A percentile compares a stretch with the other conserved stretches of the same genome.
Evolutionary conservation across 2,113 vertebrate species (phyloP).

Genomic region (Zapornia atra): DNA sequence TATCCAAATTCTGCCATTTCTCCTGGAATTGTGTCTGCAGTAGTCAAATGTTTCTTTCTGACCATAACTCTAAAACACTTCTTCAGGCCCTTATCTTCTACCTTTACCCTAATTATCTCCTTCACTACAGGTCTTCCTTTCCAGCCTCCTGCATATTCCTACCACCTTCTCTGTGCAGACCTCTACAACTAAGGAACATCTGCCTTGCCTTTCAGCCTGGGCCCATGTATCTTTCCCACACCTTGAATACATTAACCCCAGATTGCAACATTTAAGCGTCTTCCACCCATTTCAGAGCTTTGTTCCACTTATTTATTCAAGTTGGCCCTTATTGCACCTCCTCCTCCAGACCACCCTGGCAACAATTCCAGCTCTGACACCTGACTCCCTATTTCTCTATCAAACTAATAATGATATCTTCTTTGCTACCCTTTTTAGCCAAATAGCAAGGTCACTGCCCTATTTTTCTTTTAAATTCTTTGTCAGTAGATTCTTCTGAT

Average conservation of each 20-base stretch:
- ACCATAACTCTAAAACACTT: not conserved
- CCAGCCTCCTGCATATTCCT: not conserved
- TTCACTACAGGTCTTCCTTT: not conserved
- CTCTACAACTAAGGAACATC: not conserved
- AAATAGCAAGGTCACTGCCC: not conserved
- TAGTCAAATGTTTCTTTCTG: not conserved
- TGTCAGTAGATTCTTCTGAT: slow-evolving; percentile 1
- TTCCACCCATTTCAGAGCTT: not conserved
- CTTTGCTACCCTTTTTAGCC: not conserved
- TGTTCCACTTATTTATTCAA: slow-evolving; percentile 28
- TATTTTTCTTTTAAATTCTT: slow-evolving; percentile 24
- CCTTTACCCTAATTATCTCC: not conserved
- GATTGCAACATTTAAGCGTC: slow-evolving; percentile 3
- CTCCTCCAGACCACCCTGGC: not conserved
- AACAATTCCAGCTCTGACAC: slow-evolving; percentile 30
- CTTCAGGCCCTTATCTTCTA: not conserved
- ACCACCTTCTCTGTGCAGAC: not conserved
- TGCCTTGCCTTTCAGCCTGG: not conserved
- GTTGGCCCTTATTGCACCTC: not conserved
- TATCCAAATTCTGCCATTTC: not conserved
- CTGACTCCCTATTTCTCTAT: slow-evolving; percentile 21
- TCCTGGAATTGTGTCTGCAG: not conserved
- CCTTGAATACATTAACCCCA: not conserved
- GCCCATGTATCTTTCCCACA: not conserved
- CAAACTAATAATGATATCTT: slow-evolving; percentile 7